Base-by-base conservation (phyloP, 2,797 vertebrate genomes). In the Pseudotriccus pelzelni region DNA sequence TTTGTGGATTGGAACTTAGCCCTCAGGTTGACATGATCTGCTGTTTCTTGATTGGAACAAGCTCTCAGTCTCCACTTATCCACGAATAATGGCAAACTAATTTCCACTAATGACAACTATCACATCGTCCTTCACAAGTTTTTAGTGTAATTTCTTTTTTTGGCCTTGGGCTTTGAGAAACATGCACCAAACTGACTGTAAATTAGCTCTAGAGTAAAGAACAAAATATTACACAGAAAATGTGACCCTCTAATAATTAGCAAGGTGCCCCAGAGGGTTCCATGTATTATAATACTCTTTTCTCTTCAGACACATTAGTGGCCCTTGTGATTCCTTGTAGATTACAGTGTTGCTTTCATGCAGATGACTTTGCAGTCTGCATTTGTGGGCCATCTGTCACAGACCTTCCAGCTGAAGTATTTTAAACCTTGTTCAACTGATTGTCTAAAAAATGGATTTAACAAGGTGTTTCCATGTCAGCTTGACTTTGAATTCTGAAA, bases 311-410 rank as follows among this genome's bases (percentile, higher is more conserved):
- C 67, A 93, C 69, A 69, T 89, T 72, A 85, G 44, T 85, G 56
- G 50, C 50, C 67, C 39, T 79, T 94, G 73, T 59, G 82, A 84
- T 83, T 87, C 89, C 86, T 92, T 90, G 68, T 84, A 79, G 88
- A 79, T 60, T 81, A 60, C 36, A 55, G n/a, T 36, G 41, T 43
- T 80, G 60, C 28, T 85, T 85, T 94, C 72, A 92, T 41, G 49
- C 56, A 78, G 66, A 69, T 82, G 47, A 68, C 68, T 75, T 84
- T 83, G 66, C 44, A 79, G 18, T 78, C 79, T 89, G 39, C 43
- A 11, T 82, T 79, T 93, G 66, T 47, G 49, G 77, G 41, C 92
- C 83, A 95, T 93, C 94, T 97, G 94, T 84, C 87, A 93, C 93
- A 87, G 82, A 86, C 50, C 79, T 91, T 92, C 47, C 50, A 16